phyloP scores from a whole-genome alignment of 1,140 invertebrate species.

The Callitettix versicolor region DNA sequence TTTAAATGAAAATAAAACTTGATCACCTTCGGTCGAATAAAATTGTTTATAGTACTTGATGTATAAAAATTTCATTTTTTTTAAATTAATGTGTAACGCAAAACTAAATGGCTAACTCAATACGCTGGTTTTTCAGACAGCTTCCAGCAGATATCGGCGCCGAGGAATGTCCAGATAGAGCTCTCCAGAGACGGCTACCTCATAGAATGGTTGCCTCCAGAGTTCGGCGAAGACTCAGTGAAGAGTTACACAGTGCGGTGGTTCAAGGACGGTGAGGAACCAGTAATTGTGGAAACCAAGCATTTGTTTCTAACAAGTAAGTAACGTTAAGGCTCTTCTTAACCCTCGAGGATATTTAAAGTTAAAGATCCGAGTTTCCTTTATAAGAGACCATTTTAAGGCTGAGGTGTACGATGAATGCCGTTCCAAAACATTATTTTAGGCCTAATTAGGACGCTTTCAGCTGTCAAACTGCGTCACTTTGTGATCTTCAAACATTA shows the following conservation, averaged over 20 bases:
- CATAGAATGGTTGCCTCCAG: conserved; percentile 60
- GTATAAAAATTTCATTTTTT: too few relatives aligned
- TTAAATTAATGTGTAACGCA: too few relatives aligned
- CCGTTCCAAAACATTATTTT: too few relatives aligned
- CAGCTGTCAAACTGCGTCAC: too few relatives aligned
- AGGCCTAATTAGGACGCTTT: too few relatives aligned
- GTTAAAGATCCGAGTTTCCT: not conserved
- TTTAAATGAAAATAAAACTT: too few relatives aligned
- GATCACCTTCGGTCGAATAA: too few relatives aligned
- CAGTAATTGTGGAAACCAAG: conserved; percentile 40
- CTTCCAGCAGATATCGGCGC: conserved; percentile 42
- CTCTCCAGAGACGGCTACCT: conserved; percentile 48
- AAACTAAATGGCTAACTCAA: too few relatives aligned
- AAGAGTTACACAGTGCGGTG: conserved; percentile 49
- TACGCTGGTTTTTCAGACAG: conserved; percentile 20
- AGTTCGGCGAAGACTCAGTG: conserved; percentile 41
- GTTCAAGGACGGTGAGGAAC: conserved; percentile 44
- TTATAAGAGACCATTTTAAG: not conserved
- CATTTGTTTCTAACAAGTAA: not conserved
- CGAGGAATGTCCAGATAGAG: conserved; percentile 51
- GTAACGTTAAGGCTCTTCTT: not conserved
- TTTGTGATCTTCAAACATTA: too few relatives aligned
- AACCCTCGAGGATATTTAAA: not conserved
- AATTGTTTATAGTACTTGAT: too few relatives aligned
- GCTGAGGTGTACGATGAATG: too few relatives aligned